A percentile compares a stretch with the other conserved stretches of the same genome.
Evolutionary conservation across 1,140 invertebrate genomes (phyloP).

Genomic region (Calliopsis andreniformis): DNA sequence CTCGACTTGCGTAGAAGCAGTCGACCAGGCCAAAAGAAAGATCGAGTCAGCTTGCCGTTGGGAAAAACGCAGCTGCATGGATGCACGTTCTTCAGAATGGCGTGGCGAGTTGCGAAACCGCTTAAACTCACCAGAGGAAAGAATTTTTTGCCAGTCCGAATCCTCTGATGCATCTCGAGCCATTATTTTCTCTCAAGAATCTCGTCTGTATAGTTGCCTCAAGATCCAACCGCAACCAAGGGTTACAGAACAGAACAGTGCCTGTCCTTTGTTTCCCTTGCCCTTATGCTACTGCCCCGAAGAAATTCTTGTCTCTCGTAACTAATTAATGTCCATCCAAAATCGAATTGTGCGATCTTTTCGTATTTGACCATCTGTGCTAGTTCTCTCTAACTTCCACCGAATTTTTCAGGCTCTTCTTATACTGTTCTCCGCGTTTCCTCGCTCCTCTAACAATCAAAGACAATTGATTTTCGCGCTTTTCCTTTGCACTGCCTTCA

Average conservation of each 20-base stretch:
- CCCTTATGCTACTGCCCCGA: too few species aligned
- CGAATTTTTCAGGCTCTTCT: not conserved
- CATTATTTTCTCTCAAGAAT: slow-evolving; percentile 29
- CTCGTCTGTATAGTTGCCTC: not conserved
- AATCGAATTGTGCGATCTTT: not conserved
- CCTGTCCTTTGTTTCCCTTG: not conserved
- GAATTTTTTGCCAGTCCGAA: slow-evolving; percentile 14
- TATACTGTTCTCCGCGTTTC: too few species aligned
- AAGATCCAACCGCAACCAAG: not conserved
- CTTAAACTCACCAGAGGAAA: slow-evolving; percentile 53
- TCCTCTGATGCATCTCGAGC: slow-evolving; percentile 15
- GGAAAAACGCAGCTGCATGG: slow-evolving; percentile 49
- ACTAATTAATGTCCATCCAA: slow-evolving; percentile 51
- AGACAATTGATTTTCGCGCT: slow-evolving; percentile 23
- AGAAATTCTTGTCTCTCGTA: slow-evolving; percentile 4
- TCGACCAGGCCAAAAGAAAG: slow-evolving; percentile 43
- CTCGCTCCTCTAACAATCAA: slow-evolving; percentile 6
- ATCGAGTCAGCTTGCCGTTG: slow-evolving; percentile 44
- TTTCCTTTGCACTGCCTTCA: not conserved
- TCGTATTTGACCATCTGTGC: not conserved
- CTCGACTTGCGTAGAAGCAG: slow-evolving; percentile 38
- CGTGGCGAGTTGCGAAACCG: slow-evolving; percentile 41
- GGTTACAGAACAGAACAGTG: not conserved
- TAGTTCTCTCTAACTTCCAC: not conserved
- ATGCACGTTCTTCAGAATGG: slow-evolving; percentile 5